Percentiles rank a stretch among this genome's conserved stretches.
These are phyloP conservation scores for Pangasius mekongensis DNA, from an alignment of 2,797 vertebrate genomes.

Conservation along the genomic window DNA sequence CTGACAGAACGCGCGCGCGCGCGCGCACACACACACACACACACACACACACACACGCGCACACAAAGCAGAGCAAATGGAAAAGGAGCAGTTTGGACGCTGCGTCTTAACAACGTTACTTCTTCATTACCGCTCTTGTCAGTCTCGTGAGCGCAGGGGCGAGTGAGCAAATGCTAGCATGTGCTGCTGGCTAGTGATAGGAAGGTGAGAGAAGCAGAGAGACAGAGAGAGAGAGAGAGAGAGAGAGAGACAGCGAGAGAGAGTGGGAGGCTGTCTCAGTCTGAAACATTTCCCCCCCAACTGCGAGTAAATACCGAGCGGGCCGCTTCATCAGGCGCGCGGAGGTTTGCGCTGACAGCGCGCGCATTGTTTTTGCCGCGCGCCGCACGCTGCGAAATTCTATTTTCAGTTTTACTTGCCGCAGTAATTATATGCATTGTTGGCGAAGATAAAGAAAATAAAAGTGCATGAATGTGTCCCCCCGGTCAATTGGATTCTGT, in stretches of 20 bases:
- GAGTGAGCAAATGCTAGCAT: constrained; percentile 43
- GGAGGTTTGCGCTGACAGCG: constrained; percentile 76
- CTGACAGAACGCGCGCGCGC: not conserved
- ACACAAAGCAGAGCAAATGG: constrained; percentile 11
- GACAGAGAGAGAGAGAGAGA: not conserved
- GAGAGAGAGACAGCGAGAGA: constrained; percentile 28
- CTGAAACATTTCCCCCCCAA: constrained; percentile 55
- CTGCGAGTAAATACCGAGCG: constrained; percentile 68
- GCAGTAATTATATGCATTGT: constrained; percentile 88
- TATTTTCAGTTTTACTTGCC: constrained; percentile 86
- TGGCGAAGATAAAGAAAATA: constrained; percentile 86
- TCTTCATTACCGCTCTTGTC: constrained; percentile 41
- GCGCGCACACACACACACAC: not conserved
- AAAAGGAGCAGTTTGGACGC: constrained; percentile 32
- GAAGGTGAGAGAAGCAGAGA: constrained; percentile 15
- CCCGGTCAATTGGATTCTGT: constrained; percentile 88
- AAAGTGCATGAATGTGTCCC: constrained; percentile 84
- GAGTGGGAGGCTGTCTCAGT: constrained; percentile 38
- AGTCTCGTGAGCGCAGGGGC: constrained; percentile 33
- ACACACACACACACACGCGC: not conserved
- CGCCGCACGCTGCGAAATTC: constrained; percentile 77
- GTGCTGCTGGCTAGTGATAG: constrained; percentile 1
- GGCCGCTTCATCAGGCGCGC: constrained; percentile 73
- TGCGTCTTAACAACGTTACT: constrained; percentile 30
- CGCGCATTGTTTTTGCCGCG: constrained; percentile 75